These are phyloP conservation scores for Anthopleura sola DNA, from an alignment of 64 coral and sea anemone genomes.

Conservation along the genomic window DNA sequence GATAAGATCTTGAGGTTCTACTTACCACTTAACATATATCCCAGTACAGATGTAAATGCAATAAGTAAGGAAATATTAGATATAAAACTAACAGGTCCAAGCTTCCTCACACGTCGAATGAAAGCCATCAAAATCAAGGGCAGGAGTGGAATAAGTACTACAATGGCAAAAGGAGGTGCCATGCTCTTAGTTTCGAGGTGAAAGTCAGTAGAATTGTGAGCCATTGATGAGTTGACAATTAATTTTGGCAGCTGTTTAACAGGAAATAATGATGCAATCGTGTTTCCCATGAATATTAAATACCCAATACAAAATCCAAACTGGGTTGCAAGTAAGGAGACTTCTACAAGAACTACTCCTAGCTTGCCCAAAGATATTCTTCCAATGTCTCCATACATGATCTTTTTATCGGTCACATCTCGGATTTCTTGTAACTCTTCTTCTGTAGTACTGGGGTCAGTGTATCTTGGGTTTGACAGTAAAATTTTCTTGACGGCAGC, in stretches of 20 bases:
- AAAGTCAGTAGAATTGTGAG: neutral
- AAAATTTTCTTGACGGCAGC: slow-evolving; percentile 64
- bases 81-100: slow-evolving; percentile 83
- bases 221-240: neutral
- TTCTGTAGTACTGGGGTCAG: slow-evolving; percentile 38
- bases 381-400: slow-evolving; percentile 79
- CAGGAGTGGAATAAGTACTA: slow-evolving; percentile 64
- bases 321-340: slow-evolving; percentile 62
- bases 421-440: slow-evolving; percentile 28
- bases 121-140: slow-evolving; percentile 85
- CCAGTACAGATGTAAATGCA: slow-evolving; percentile 77
- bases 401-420: slow-evolving; percentile 78
- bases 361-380: slow-evolving; percentile 62
- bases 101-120: slow-evolving; percentile 66
- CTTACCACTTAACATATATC: slow-evolving; percentile 95
- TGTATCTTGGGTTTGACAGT: slow-evolving; percentile 42
- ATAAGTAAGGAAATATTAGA: slow-evolving; percentile 75
- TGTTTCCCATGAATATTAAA: slow-evolving; percentile 90
- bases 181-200: neutral
- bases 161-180: slow-evolving; percentile 53
- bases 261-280: slow-evolving; percentile 63
- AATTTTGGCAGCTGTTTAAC: neutral
- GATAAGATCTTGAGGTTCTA: neutral
- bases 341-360: slow-evolving; percentile 69
- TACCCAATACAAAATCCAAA: slow-evolving; percentile 87